These are phyloP conservation scores for Lasioglossum morio DNA, from an alignment of 2,888 invertebrate species.

Conservation along the genomic window DNA sequence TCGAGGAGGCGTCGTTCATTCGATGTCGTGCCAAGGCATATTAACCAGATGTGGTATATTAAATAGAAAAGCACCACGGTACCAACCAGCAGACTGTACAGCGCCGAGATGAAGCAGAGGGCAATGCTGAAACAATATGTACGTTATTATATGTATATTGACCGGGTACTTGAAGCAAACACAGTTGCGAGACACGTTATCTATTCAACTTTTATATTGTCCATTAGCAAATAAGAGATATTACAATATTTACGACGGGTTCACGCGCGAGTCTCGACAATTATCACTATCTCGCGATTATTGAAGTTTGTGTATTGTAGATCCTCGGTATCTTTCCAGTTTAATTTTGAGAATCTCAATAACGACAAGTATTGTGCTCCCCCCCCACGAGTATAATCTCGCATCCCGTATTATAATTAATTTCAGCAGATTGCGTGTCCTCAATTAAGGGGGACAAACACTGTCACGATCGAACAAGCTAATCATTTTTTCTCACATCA, in stretches of 20 bases:
- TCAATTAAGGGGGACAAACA: neutral
- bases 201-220: conserved; percentile 66
- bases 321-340: conserved; percentile 70
- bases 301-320: conserved; percentile 60
- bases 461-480: neutral
- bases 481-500: neutral
- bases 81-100: conserved; percentile 84
- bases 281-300: conserved; percentile 66
- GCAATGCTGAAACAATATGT: conserved; percentile 83
- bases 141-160: conserved; percentile 67
- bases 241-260: conserved; percentile 65
- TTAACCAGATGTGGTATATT: conserved; percentile 83
- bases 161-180: conserved; percentile 51
- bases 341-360: conserved; percentile 46
- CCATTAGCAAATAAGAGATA: conserved; percentile 71
- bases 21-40: conserved; percentile 79
- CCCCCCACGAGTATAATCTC: neutral
- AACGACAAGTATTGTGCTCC: conserved; percentile 44
- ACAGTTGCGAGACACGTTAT: conserved; percentile 69
- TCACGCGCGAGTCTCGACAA: conserved; percentile 56
- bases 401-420: conserved; percentile 12
- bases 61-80: conserved; percentile 81
- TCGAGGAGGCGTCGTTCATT: conserved; percentile 76
- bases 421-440: conserved; percentile 13
- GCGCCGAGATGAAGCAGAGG: conserved; percentile 84